Percentiles rank a stretch among this genome's conserved stretches.
These are phyloP conservation scores for Oryctolagus cuniculus DNA, from an alignment of 2,113 vertebrate genomes.

Conservation along the genomic window mOryCun1.1 NC_091440.1:56302001-56302500, in stretches of 20 bases:
- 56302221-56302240: not conserved
- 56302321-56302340: not conserved
- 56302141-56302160: constrained; percentile 48
- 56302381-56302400: no score
- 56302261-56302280: not conserved
- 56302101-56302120: not conserved
- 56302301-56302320: not conserved
- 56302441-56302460: no score
- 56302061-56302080: constrained; percentile 11
- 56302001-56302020: no score
- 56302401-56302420: no score
- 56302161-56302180: not conserved
- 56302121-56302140: constrained; percentile 41
- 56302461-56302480: no score
- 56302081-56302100: not conserved
- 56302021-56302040: not conserved
- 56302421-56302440: no score
- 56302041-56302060: not conserved
- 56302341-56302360: not conserved
- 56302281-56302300: not conserved
- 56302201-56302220: constrained; percentile 10
- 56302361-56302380: not conserved
- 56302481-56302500: no score
- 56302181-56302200: not conserved
- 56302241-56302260: not conserved